phyloP scores from a whole-genome alignment of 2,888 invertebrate genomes.

The Cephus rjabovi region DNA sequence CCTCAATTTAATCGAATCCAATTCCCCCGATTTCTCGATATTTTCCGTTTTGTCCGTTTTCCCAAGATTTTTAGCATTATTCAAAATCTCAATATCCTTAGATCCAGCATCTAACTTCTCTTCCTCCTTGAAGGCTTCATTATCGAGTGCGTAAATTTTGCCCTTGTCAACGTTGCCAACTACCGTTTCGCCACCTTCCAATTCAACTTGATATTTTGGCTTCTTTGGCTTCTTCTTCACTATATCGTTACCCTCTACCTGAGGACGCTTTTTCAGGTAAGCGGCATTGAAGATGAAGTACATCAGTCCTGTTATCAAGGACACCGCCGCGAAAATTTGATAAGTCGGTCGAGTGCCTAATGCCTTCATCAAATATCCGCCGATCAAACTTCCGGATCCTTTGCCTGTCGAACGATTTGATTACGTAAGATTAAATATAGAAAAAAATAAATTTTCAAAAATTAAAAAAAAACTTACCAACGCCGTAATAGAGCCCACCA shows the following conservation, averaged over 20 bases:
- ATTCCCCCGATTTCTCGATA: background rate
- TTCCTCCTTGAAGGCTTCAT: constrained; percentile 27
- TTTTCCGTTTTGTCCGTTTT: constrained; percentile 36
- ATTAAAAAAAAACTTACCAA: constrained; percentile 69
- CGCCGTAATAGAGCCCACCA: constrained; percentile 84
- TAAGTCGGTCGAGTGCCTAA: constrained; percentile 80
- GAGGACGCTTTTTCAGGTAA: constrained; percentile 72
- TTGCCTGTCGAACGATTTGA: constrained; percentile 70
- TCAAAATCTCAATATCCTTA: constrained; percentile 43
- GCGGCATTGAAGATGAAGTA: constrained; percentile 78
- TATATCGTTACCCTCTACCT: constrained; percentile 70
- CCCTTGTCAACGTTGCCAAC: constrained; percentile 21
- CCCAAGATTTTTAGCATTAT: constrained; percentile 52
- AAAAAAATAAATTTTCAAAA: background rate
- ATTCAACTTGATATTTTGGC: constrained; percentile 22
- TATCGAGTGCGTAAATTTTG: constrained; percentile 25
- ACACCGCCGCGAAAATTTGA: constrained; percentile 75
- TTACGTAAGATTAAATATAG: background rate
- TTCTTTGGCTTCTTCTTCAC: constrained; percentile 70
- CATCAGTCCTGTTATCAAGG: constrained; percentile 74
- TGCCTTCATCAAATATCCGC: constrained; percentile 80
- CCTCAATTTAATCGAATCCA: background rate
- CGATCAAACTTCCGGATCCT: constrained; percentile 80
- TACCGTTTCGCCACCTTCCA: constrained; percentile 33
- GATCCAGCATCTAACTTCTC: constrained; percentile 9